Evolutionary conservation across 2,113 vertebrate genomes (phyloP), one percentile per base, ranked within the genome.

Genomic region (Tragulus kanchil): DNA sequence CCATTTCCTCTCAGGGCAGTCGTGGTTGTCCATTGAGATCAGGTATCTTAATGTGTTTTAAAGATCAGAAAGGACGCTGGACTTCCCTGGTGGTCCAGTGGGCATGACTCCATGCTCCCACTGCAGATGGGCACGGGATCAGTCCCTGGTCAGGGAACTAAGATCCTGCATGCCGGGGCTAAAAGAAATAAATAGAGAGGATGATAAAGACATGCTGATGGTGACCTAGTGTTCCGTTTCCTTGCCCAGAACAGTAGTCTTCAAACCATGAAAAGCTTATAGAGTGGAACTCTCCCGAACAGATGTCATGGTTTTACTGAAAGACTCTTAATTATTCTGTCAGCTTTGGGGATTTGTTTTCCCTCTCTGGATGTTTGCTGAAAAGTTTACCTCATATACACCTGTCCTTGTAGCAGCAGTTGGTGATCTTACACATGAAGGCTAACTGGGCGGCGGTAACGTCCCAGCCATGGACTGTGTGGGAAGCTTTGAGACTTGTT

Each of bases 81-180:
- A 25, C 48, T 28, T 77, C 26, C 73, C 48, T 8, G 8, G 48
- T 0, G 0, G 48, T 3, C 1, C 14, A 10, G 48, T 0, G 2
- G 4, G 25, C 48, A 75, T 8, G 71, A 17, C n/a, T 36, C n/a
- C 71, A 26, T 2, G 23, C 71, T 75, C 71, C 71, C 71, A 75
- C 23, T 10, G 48, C 73, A 16, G 14, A 8, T 2, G 14, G 2
- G 4, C 1, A 16, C 4, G 16, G 73, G 8, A 28, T 16, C 26
- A 3, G 6, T 17, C 73, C 5, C 48, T 31, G 73, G 48, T 10
- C 8, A 2, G 26, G 48, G 73, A 77, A 28, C 48, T 10, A 77
- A 77, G 48, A 77, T 17, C 73, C 48, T 2, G 0, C 0, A 3
- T 10, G 73, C 73, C 26, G 4, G 6, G 10, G 23, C 69, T 23